Base-by-base conservation (phyloP, 2,113 vertebrate species). In the Laticauda colubrina region DNA sequence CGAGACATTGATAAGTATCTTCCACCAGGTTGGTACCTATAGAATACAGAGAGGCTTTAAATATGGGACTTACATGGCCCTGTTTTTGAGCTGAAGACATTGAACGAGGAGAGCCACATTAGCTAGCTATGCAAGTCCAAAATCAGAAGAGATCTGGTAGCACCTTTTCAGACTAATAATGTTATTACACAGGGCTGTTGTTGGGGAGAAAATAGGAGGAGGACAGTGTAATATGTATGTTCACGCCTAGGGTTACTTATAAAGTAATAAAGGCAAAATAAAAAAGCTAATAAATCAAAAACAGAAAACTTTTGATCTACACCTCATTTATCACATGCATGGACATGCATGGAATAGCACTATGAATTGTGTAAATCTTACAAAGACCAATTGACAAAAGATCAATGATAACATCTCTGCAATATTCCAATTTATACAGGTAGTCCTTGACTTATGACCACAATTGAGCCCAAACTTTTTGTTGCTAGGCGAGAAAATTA, bases 1-100 rank as follows among this genome's bases (percentile, higher is more conserved):
- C 97, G 98, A 94, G 99, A 99, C 95, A 99, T 99, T 48, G 99
- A 99, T 91, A 99, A 97, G 61, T 99, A 99, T 43, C 99, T 98
- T 95, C 99, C 99, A 94, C 98, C 98, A 34, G 98, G 94, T 15
- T 98, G 98, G 95, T 98, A 98, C 96, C 99, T 99, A 95, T 88
- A 96, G 92, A 92, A 89, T 95, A 61, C 85, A 96, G 24, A 93
- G 96, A 95, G 93, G 96, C 95, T 91, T 61, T 81, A 91, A 92
- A 14, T 92, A 51, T 94, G 90, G 94, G 69, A 12, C 56, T 61
- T 95, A 64, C 95, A 9, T 81, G 34, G 34, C 15, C 2, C n/a
- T 39, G 34, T 43, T 81, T 81, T 43, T 81, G 34, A 81, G 34
- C 3, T 43, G 18, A 21, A 43, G 75, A 39, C 18, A 43, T 10